Evolutionary conservation across 2,888 invertebrate genomes (phyloP), one percentile per base, ranked within the genome.

Genomic region (Syritta pipiens): DNA sequence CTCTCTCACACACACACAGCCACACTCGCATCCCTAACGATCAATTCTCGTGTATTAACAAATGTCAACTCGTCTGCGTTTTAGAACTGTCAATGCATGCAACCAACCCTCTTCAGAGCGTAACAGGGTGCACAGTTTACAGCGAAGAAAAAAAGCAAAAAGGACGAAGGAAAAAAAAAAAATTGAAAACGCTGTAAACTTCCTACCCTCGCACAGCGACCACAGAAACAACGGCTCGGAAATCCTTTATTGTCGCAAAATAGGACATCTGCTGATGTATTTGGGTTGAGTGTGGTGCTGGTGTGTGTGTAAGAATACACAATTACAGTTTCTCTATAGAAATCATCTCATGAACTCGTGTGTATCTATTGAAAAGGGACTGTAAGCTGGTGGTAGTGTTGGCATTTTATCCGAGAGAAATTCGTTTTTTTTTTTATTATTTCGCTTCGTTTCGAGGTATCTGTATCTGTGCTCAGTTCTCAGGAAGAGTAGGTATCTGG

Each of bases 191-290:
- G 44, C 12, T 22, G 32, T 28, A 20, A 48, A 26, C 32, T 51
- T 60, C 49, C 24, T 40, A 59, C 42, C 14, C 9, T 17, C 14
- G 17, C 59, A 57, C 4, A 26, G 40, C 59, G 24, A 59, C 68
- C 59, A 19, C 59, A 60, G 59, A 44, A 67, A 71, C 69, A 71
- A 46, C 51, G 60, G 19, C 22, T 53, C 53, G 69, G 62, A 71
- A 53, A 53, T 60, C 60, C 53, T 62, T 71, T 71, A 71, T 71
- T 62, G 44, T 30, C 17, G 10, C 46, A 53, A 60, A 60, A 62
- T 62, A 62, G 69, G 37, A 71, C 69, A 71, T 71, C 69, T 71
- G 69, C 60, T 71, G 28, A 28, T 62, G 60, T 37, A 60, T 60
- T 60, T 60, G 28, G 35, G 53, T 60, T 59, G 68, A 59, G 68